Percentiles rank a stretch among this genome's conserved stretches.
These are phyloP conservation scores for Aplochiton taeniatus DNA, from an alignment of 2,797 vertebrate species.

Conservation along the genomic window DNA sequence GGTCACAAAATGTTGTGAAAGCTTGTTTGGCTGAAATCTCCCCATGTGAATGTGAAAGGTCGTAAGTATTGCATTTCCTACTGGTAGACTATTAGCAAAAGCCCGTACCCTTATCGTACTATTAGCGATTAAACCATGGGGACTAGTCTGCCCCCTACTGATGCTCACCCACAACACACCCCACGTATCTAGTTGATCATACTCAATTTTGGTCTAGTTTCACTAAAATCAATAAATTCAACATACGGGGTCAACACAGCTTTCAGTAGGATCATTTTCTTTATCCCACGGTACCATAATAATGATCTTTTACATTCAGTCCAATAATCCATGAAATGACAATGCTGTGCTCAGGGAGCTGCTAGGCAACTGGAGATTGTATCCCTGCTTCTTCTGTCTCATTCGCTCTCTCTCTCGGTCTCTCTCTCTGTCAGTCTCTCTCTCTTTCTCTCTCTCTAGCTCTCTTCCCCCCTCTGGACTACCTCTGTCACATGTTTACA, in stretches of 20 bases:
- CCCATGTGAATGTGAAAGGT: conserved; percentile 32
- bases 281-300: too few relatives aligned
- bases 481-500: not conserved
- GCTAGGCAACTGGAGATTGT: conserved; percentile 4
- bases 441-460: not conserved
- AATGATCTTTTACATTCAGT: not conserved
- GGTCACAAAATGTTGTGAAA: not conserved
- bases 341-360: not conserved
- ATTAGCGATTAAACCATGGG: not conserved
- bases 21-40: not conserved
- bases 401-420: not conserved
- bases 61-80: conserved; percentile 10
- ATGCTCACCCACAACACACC: too few relatives aligned
- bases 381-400: not conserved
- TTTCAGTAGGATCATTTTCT: too few relatives aligned
- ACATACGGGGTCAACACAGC: not conserved
- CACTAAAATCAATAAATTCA: not conserved
- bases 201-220: too few relatives aligned
- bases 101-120: not conserved
- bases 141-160: too few relatives aligned
- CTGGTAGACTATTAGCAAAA: conserved; percentile 7
- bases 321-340: conserved; percentile 29
- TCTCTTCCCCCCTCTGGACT: conserved; percentile 1
- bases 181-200: too few relatives aligned
- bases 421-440: not conserved